A percentile compares a stretch with the other conserved stretches of the same genome.
Evolutionary conservation across 2,797 vertebrate genomes (phyloP).

Genomic region (Periophthalmus magnuspinnatus): DNA sequence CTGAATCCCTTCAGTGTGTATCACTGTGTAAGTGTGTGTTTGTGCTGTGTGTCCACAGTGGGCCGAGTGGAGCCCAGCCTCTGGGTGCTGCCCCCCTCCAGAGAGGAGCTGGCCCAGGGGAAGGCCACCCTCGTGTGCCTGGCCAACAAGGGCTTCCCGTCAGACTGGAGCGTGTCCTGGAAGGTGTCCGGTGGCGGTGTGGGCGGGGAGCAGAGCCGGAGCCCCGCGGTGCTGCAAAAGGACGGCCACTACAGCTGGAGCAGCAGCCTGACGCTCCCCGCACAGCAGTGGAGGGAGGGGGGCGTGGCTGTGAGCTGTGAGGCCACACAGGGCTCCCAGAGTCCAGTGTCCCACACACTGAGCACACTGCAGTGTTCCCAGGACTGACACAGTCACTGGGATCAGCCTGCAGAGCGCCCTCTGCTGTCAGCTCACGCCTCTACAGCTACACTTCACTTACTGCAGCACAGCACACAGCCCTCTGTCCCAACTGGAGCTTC

Average conservation of each 20-base stretch:
- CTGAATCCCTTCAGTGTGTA: too few relatives aligned
- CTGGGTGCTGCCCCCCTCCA: slow-evolving; percentile 37
- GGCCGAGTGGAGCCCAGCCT: slow-evolving; percentile 18
- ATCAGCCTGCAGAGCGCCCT: background rate
- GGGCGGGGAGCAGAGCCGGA: slow-evolving; percentile 7
- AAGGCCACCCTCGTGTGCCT: slow-evolving; percentile 42
- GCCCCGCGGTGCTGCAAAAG: slow-evolving; percentile 25
- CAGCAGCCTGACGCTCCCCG: slow-evolving; percentile 19
- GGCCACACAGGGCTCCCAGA: slow-evolving; percentile 3
- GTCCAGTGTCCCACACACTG: slow-evolving; percentile 3
- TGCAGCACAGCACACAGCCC: background rate
- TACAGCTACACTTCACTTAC: slow-evolving; percentile 1
- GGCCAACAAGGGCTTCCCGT: slow-evolving; percentile 46
- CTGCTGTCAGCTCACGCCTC: slow-evolving; percentile 1
- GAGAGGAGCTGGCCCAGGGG: slow-evolving; percentile 17
- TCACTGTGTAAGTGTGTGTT: background rate
- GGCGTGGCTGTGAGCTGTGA: slow-evolving; percentile 2
- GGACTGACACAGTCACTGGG: slow-evolving; percentile 1
- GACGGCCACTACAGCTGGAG: slow-evolving; percentile 24
- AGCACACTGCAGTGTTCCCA: slow-evolving; percentile 8
- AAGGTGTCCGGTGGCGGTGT: slow-evolving; percentile 32
- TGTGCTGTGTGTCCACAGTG: background rate
- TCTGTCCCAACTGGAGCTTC: background rate
- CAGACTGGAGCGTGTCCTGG: slow-evolving; percentile 47
- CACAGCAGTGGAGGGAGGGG: slow-evolving; percentile 12